Conservation (phyloP, 1,140 invertebrate genomes). For the Neodiprion fabricii region DNA sequence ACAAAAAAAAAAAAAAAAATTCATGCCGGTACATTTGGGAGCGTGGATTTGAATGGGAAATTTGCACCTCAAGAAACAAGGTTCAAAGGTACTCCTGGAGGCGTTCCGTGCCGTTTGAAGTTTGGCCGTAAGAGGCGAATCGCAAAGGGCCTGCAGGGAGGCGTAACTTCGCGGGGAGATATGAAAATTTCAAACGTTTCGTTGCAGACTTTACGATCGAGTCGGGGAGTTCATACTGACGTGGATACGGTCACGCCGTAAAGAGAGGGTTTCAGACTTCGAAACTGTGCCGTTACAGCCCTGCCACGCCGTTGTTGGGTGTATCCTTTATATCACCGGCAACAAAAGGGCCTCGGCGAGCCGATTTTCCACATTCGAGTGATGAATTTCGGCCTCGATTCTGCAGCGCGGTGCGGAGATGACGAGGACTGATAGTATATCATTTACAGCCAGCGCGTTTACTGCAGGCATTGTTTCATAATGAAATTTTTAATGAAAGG, state of each 20-base stretch:
- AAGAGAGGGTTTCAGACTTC: too few species aligned
- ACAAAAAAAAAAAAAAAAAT: too few species aligned
- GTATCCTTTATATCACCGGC: too few species aligned
- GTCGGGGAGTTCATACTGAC: too few species aligned
- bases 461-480: background rate
- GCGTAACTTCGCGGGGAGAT: too few species aligned
- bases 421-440: background rate
- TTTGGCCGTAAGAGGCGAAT: background rate
- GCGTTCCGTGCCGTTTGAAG: background rate
- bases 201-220: too few species aligned
- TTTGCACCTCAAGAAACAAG: background rate
- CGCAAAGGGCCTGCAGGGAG: background rate
- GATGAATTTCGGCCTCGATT: background rate
- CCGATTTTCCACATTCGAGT: too few species aligned
- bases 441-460: background rate
- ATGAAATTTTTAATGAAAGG: constrained; percentile 6
- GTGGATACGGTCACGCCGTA: too few species aligned
- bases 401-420: background rate
- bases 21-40: background rate
- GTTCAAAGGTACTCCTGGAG: background rate
- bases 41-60: background rate
- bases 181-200: too few species aligned
- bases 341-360: too few species aligned
- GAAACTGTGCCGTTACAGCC: too few species aligned
- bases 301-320: too few species aligned